phyloP scores from a whole-genome alignment of 2,888 invertebrate species.

The Cataglyphis cursor region DNA sequence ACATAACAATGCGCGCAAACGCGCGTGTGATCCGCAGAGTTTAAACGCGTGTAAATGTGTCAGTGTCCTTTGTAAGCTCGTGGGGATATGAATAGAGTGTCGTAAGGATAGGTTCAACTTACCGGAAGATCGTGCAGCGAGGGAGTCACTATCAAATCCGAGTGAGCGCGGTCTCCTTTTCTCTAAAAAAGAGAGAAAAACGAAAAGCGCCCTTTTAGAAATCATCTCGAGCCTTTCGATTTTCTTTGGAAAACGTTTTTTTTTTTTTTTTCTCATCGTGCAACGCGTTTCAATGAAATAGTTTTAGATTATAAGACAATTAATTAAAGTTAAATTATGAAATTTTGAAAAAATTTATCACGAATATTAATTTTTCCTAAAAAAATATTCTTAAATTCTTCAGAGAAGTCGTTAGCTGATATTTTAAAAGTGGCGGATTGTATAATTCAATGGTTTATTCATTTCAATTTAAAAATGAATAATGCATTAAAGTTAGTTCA shows the following conservation, averaged over 20 bases:
- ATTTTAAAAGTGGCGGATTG: background rate
- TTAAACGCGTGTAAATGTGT: conserved; percentile 26
- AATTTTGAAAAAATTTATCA: background rate
- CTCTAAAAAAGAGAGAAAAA: conserved; percentile 77
- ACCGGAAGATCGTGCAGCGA: conserved; percentile 85
- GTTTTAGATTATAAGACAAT: background rate
- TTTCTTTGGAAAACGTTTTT: background rate
- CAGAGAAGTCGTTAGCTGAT: background rate
- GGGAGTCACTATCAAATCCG: conserved; percentile 84
- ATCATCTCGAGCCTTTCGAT: background rate
- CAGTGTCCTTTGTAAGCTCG: conserved; percentile 29
- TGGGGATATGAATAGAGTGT: conserved; percentile 37
- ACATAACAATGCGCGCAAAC: conserved; percentile 29
- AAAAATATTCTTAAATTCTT: background rate
- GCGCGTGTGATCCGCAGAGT: conserved; percentile 1
- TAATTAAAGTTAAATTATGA: background rate
- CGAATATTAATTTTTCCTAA: background rate
- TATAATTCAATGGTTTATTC: background rate
- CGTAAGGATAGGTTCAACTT: conserved; percentile 71
- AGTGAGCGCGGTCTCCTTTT: conserved; percentile 84
- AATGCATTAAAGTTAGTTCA: background rate
- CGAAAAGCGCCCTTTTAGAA: conserved; percentile 6
- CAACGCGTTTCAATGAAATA: background rate
- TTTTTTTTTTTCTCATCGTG: background rate
- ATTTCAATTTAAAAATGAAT: background rate